These are phyloP conservation scores for Sycophila sp. DNA, from an alignment of 1,140 invertebrate genomes.

Conservation along the genomic window DNA sequence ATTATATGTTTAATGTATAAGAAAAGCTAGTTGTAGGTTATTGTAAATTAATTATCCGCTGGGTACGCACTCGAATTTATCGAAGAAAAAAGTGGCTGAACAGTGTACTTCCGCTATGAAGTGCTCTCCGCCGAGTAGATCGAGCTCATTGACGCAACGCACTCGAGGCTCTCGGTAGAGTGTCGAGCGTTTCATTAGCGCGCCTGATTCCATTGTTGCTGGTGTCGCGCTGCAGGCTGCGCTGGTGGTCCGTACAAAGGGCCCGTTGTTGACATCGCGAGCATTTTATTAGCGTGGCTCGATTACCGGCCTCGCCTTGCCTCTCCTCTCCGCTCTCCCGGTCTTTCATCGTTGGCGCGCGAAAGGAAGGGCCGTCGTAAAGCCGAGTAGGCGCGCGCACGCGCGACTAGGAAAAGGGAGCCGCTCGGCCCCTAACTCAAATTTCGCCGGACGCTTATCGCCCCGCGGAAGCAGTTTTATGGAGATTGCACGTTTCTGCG, in stretches of 20 bases:
- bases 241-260: slow-evolving; percentile 45
- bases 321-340: too few species aligned
- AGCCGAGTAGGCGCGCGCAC: background rate
- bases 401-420: slow-evolving; percentile 33
- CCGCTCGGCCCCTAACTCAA: slow-evolving; percentile 48
- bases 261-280: slow-evolving; percentile 45
- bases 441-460: slow-evolving; percentile 52
- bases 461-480: slow-evolving; percentile 60
- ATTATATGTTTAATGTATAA: too few species aligned
- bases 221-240: slow-evolving; percentile 45
- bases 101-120: too few species aligned
- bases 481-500: slow-evolving; percentile 65
- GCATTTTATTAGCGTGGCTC: slow-evolving; percentile 50
- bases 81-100: too few species aligned
- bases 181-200: too few species aligned
- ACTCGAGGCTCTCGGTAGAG: too few species aligned
- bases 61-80: too few species aligned
- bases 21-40: too few species aligned
- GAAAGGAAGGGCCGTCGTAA: slow-evolving; percentile 3
- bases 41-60: too few species aligned
- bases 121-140: too few species aligned
- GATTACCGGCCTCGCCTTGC: slow-evolving; percentile 26
- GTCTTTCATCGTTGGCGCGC: too few species aligned
- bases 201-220: slow-evolving; percentile 39
- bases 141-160: too few species aligned